phyloP scores from a whole-genome alignment of 2,888 invertebrate genomes.

The Margaritifera margaritifera region DNA sequence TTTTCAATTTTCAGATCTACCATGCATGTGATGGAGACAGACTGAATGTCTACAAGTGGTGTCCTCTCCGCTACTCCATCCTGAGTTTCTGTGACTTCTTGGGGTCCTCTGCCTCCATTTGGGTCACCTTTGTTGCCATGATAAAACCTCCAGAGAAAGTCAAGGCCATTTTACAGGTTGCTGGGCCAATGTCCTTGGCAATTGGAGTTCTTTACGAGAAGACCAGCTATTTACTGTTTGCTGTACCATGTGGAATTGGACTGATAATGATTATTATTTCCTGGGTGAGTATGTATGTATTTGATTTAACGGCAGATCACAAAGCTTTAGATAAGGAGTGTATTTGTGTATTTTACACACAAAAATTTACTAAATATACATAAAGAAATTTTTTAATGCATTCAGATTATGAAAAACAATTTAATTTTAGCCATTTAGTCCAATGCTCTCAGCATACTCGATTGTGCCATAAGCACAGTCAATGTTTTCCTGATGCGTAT shows the following conservation, averaged over 20 bases:
- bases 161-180: constrained; percentile 80
- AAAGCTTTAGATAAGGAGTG: too few relatives aligned
- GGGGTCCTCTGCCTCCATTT: constrained; percentile 87
- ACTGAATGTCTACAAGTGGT: constrained; percentile 80
- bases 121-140: constrained; percentile 91
- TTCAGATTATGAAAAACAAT: too few relatives aligned
- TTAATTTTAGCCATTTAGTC: too few relatives aligned
- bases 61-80: constrained; percentile 82
- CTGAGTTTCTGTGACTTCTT: constrained; percentile 91
- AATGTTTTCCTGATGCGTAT: too few relatives aligned
- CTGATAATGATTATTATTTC: constrained; percentile 79
- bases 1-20: constrained; percentile 78
- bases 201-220: constrained; percentile 87
- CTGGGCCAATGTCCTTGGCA: constrained; percentile 85
- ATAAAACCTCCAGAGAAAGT: constrained; percentile 78
- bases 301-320: too few relatives aligned
- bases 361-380: too few relatives aligned
- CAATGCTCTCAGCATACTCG: too few relatives aligned
- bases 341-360: too few relatives aligned
- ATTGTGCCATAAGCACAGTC: too few relatives aligned
- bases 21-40: constrained; percentile 86
- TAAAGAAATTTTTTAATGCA: too few relatives aligned
- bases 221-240: constrained; percentile 85
- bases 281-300: constrained; percentile 77
- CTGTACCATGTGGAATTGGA: constrained; percentile 83